These are phyloP conservation scores for Patiria pectinifera DNA, from an alignment of 53 echinoderm and acorn worm species.

Conservation along the genomic window DNA sequence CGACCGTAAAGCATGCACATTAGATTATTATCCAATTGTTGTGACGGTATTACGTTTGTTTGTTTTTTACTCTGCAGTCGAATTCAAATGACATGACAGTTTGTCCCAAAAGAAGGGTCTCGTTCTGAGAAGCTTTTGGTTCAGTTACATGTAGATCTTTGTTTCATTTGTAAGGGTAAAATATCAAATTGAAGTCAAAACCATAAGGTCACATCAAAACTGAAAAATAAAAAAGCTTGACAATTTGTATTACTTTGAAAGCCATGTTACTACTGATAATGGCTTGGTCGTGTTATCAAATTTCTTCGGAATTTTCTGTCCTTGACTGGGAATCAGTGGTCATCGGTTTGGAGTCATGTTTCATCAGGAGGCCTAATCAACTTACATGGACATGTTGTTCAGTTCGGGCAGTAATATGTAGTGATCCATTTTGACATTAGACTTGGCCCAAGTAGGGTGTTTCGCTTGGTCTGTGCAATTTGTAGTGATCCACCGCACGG, in stretches of 20 bases:
- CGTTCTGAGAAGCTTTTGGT: too few species aligned
- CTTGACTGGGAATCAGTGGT: not conserved
- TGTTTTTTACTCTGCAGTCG: too few species aligned
- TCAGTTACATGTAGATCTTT: too few species aligned
- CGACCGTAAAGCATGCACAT: not conserved
- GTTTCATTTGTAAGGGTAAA: too few species aligned
- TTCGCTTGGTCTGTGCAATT: not conserved
- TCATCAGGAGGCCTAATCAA: not conserved
- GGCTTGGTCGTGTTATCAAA: not conserved
- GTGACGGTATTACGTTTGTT: too few species aligned
- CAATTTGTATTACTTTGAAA: not conserved
- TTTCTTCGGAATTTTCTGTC: not conserved
- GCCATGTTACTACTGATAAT: not conserved
- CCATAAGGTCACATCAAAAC: too few species aligned
- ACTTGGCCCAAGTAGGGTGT: not conserved
- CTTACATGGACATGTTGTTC: not conserved
- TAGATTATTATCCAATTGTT: not conserved
- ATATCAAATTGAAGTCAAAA: too few species aligned
- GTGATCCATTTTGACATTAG: not conserved
- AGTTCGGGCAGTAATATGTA: not conserved
- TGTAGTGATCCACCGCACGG: not conserved
- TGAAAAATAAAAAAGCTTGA: not conserved
- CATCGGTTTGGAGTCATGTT: not conserved
- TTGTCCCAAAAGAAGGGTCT: too few species aligned
- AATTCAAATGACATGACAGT: too few species aligned